Evolutionary conservation across 2,797 vertebrate species (phyloP).

Genomic region (Galaxias olidus): DNA sequence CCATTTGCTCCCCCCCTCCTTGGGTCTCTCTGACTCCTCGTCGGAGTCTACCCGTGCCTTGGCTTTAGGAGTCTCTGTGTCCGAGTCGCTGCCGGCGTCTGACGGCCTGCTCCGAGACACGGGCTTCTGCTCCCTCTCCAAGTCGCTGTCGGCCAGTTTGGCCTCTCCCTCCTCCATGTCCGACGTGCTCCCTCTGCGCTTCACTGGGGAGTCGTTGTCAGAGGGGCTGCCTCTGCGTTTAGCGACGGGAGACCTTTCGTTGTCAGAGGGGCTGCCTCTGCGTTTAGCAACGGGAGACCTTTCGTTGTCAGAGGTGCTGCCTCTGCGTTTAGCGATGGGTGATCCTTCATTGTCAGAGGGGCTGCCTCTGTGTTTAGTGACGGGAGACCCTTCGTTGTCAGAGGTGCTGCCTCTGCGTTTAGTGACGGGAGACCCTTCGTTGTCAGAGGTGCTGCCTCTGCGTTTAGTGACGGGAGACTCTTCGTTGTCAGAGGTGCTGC

Average conservation of each 20-base stretch:
- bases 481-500: constrained; percentile 76
- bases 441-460: constrained; percentile 12
- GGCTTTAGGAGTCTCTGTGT: constrained; percentile 63
- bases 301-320: constrained; percentile 55
- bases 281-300: constrained; percentile 71
- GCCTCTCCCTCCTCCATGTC: constrained; percentile 43
- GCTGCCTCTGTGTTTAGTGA: constrained; percentile 67
- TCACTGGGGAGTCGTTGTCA: constrained; percentile 55
- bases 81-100: constrained; percentile 74
- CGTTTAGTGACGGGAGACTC: constrained; percentile 34
- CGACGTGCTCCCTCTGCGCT: constrained; percentile 32
- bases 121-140: constrained; percentile 73
- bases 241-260: constrained; percentile 46
- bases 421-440: constrained; percentile 47
- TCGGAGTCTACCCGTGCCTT: constrained; percentile 77
- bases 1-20: constrained; percentile 63
- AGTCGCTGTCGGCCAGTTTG: constrained; percentile 69
- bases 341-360: background rate
- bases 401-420: constrained; percentile 61
- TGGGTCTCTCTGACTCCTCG: constrained; percentile 63
- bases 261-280: constrained; percentile 76
- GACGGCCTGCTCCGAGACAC: constrained; percentile 70
- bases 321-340: constrained; percentile 71
- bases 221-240: constrained; percentile 55
- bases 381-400: background rate